Conservation (phyloP, 1,140 invertebrate genomes). For the Bombus superbus region DNA sequence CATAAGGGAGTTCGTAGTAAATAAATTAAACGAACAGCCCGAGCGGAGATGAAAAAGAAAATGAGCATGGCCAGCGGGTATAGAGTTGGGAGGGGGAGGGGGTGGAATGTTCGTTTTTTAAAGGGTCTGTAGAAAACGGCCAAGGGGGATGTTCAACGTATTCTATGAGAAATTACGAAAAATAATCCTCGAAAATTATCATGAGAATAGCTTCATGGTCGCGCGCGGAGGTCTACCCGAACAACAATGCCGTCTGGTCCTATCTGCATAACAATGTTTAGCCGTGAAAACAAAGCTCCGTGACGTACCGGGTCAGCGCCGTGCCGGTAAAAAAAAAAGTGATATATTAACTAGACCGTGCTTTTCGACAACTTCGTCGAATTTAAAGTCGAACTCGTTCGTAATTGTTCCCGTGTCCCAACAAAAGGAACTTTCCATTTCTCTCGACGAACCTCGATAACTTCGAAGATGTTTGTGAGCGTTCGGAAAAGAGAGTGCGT, state of each 20-base stretch:
- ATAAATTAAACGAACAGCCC: constrained; percentile 30
- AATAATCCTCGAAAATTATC: constrained; percentile 76
- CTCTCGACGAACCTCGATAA: neutral
- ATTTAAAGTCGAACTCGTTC: constrained; percentile 43
- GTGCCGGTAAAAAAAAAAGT: constrained; percentile 35
- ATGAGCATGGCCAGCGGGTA: neutral
- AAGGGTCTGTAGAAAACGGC: constrained; percentile 9
- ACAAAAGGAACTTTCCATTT: too few species aligned
- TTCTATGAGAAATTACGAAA: constrained; percentile 72
- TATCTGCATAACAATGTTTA: constrained; percentile 80
- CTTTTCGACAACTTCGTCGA: constrained; percentile 64
- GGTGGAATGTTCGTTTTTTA: neutral
- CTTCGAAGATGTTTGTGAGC: neutral
- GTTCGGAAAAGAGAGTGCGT: constrained; percentile 62
- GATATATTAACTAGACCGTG: constrained; percentile 59
- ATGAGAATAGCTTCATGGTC: constrained; percentile 67
- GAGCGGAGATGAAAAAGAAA: neutral
- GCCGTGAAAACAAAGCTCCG: constrained; percentile 74
- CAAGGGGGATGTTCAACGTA: constrained; percentile 64
- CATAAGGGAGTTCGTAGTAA: constrained; percentile 37
- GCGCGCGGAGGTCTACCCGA: constrained; percentile 53
- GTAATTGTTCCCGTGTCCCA: constrained; percentile 36
- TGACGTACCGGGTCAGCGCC: constrained; percentile 44
- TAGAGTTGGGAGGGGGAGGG: neutral
- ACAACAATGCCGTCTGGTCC: constrained; percentile 75